Evolutionary conservation across 2,888 invertebrate genomes (phyloP), one percentile per base, ranked within the genome.

Genomic region (Heteromyza rotundicornis): DNA sequence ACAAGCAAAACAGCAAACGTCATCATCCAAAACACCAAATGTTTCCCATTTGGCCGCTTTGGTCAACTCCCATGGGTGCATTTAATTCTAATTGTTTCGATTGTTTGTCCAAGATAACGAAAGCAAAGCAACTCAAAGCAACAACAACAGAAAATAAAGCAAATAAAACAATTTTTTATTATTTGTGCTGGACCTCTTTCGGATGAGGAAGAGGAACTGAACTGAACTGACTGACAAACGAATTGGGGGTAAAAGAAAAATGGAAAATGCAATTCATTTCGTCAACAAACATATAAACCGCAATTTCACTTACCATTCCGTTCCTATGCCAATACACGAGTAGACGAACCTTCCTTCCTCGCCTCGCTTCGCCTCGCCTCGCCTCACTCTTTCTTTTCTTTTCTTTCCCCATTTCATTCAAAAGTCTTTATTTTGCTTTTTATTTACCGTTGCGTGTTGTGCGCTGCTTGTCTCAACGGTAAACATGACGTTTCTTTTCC

Each of bases 81-180:
- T 78, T 78, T 78, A 70, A 77, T 78, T 76, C 71, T 78, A 78
- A 77, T 78, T 77, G 78, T 75, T 77, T 77, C 64, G 73, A 69
- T 75, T 78, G 72, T 74, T 77, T 77, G 76, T 66, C 64, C 63
- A 65, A 65, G 27, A 27, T 27, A n/a, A n/a, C n/a, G n/a, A n/a
- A n/a, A n/a, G n/a, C n/a, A n/a, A n/a, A n/a, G n/a, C n/a, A n/a
- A n/a, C n/a, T n/a, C n/a, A n/a, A n/a, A n/a, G n/a, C n/a, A n/a
- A n/a, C n/a, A n/a, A n/a, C n/a, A n/a, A n/a, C n/a, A n/a, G n/a
- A n/a, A n/a, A n/a, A n/a, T n/a, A n/a, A n/a, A n/a, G n/a, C n/a
- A n/a, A n/a, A n/a, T n/a, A n/a, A n/a, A n/a, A n/a, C n/a, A n/a
- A n/a, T n/a, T n/a, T n/a, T n/a, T n/a, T n/a, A n/a, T n/a, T n/a